Evolutionary conservation across 37 sponge, comb jelly and placozoan species (phyloP), one percentile per base, ranked within the genome.

Genomic region (Geodia barretti): DNA sequence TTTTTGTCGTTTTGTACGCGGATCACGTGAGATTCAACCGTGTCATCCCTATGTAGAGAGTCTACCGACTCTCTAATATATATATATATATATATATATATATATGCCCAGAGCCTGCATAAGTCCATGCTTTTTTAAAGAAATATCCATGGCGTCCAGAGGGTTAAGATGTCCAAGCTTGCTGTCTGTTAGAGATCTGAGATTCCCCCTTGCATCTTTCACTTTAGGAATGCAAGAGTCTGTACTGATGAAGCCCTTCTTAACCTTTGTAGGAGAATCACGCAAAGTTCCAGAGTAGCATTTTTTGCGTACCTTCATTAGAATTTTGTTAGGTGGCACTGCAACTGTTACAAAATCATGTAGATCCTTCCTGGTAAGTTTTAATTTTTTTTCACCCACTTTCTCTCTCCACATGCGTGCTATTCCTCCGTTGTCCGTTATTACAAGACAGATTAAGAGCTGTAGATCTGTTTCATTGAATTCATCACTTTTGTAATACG

Each of bases 401-500:
- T 47, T 47, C 28, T 71, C 68, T 65, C 81, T 81, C 81, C 81
- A 71, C 26, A 11, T 2, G 1, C 39, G 54, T 19, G 71, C 73
- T 43, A 68, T 70, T 31, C 59, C 29, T 9, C 81, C 81, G 71
- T 43, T 70, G 32, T 81, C 81, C 3, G 69, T 23, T 29, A 42
- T n/a, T 39, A 47, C 73, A 21, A 26, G 69, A 11, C 67, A 62
- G 39, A 47, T 29, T 14, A 81, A 28, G 20, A 58, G 71, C 38
- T 41, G 42, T 3, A 81, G 73, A 42, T 81, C 73, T 60, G 3
- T 70, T 60, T 70, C 81, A 37, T 70, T 81, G 73, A 81, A 81
- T 8, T 72, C 63, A 38, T 81, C 81, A 36, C 72, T 30, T 47
- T 47, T 47, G 54, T 47, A 47, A 14, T 47, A 47, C 17, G 66